Evolutionary conservation across 2,888 invertebrate genomes (phyloP).

Genomic region (Agelastica alni): DNA sequence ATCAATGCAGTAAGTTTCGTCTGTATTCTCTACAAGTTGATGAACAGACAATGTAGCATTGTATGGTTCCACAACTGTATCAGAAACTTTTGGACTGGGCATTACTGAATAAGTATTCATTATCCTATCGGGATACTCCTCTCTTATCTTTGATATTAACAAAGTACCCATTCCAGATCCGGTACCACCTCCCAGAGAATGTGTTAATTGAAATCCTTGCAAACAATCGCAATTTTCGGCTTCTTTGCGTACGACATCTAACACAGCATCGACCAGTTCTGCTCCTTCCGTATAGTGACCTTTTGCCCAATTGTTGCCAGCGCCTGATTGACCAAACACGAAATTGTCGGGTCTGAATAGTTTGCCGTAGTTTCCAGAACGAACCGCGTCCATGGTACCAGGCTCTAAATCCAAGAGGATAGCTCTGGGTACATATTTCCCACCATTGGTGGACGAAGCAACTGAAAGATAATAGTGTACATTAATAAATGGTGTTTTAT

Average conservation of each 20-base stretch:
- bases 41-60: conserved; percentile 87
- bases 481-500: too few relatives aligned
- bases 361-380: conserved; percentile 82
- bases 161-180: conserved; percentile 81
- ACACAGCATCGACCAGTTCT: conserved; percentile 80
- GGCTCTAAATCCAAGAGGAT: conserved; percentile 77
- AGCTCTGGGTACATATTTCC: conserved; percentile 79
- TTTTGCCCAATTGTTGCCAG: conserved; percentile 88
- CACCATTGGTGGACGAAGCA: conserved; percentile 50
- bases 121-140: conserved; percentile 88
- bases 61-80: conserved; percentile 82
- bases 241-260: conserved; percentile 84
- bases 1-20: conserved; percentile 87
- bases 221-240: conserved; percentile 91
- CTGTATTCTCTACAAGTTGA: conserved; percentile 86
- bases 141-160: conserved; percentile 85
- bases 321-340: conserved; percentile 72
- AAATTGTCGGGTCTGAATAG: conserved; percentile 91
- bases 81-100: conserved; percentile 77
- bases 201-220: conserved; percentile 85
- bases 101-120: conserved; percentile 86
- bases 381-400: conserved; percentile 87
- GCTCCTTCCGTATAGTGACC: conserved; percentile 90
- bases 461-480: too few relatives aligned
- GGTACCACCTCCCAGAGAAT: conserved; percentile 80